These are phyloP conservation scores for Reticulitermes lucifugus DNA, from an alignment of 2,888 invertebrate genomes.

Conservation along the genomic window DNA sequence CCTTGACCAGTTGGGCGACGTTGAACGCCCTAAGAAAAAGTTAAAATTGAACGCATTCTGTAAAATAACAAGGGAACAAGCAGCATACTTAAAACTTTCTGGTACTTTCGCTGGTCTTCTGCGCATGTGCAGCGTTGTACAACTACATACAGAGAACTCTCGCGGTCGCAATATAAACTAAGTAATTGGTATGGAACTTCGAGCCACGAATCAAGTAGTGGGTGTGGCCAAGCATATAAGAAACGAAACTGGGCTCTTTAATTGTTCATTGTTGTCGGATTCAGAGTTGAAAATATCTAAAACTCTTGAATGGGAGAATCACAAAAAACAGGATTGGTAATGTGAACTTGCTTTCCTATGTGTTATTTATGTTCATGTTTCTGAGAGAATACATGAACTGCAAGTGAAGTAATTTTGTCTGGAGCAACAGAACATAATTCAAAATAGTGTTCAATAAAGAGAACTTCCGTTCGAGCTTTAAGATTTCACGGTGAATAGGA, in stretches of 20 bases:
- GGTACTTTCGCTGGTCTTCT: neutral
- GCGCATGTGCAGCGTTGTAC: neutral
- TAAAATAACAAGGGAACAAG: too few species aligned
- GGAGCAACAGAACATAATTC: neutral
- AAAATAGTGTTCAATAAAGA: neutral
- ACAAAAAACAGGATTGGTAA: neutral
- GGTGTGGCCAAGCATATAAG: neutral
- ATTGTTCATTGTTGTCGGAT: neutral
- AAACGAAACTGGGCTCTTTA: neutral
- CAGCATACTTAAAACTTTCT: neutral
- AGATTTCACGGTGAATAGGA: too few species aligned
- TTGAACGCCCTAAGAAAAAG: too few species aligned
- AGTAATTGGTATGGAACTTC: neutral
- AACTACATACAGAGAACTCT: neutral
- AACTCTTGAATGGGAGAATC: neutral
- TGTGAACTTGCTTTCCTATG: neutral
- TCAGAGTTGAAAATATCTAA: neutral
- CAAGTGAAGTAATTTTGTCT: neutral
- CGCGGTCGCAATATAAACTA: neutral
- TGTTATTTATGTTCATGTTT: neutral
- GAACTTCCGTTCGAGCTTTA: too few species aligned
- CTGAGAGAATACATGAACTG: neutral
- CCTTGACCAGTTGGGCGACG: too few species aligned
- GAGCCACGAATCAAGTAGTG: neutral
- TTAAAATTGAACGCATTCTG: too few species aligned